These are phyloP conservation scores for Crotalus horridus DNA, from an alignment of 2,113 vertebrate genomes.

Conservation along the genomic window DNA sequence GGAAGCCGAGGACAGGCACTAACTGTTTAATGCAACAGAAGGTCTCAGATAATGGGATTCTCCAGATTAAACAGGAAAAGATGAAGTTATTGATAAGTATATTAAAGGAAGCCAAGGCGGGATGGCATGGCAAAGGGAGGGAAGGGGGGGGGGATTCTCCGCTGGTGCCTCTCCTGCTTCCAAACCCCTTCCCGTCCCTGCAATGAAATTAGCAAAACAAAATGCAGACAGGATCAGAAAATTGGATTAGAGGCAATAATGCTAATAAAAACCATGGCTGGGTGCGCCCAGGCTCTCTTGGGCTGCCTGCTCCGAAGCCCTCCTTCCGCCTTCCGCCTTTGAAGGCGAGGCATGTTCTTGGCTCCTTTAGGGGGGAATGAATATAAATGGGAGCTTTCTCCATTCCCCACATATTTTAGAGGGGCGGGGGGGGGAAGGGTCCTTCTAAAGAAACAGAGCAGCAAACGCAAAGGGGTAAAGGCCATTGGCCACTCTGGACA, in stretches of 20 bases:
- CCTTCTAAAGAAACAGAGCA: no score
- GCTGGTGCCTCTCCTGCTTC: constrained; percentile 21
- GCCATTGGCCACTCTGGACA: no score
- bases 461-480: no score
- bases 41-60: constrained; percentile 63
- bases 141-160: neutral
- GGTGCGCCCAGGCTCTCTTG: neutral
- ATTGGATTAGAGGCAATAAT: neutral
- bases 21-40: constrained; percentile 50
- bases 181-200: neutral
- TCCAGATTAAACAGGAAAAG: constrained; percentile 53
- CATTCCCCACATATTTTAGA: no score
- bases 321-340: neutral
- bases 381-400: no score
- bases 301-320: neutral
- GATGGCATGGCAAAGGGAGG: constrained; percentile 31
- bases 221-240: neutral
- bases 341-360: neutral
- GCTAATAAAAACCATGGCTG: neutral
- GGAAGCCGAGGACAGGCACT: neutral
- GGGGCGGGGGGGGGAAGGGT: no score
- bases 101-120: neutral
- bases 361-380: neutral
- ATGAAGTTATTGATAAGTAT: constrained; percentile 55
- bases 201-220: constrained; percentile 21